Evolutionary conservation across 2,888 invertebrate species (phyloP).

Genomic region (Ommatoiulus sabulosus): DNA sequence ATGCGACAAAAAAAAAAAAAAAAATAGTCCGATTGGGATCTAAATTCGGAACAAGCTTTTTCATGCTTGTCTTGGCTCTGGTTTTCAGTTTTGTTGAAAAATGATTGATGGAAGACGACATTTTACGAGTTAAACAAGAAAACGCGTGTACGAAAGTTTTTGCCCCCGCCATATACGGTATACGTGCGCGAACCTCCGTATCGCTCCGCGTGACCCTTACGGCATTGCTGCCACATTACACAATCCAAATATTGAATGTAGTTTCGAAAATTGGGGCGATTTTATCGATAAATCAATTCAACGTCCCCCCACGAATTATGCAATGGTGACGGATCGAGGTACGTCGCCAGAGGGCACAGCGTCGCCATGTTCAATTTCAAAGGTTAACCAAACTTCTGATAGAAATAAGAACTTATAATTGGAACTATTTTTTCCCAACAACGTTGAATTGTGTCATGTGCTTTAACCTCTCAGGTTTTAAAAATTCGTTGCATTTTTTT

Average conservation of each 20-base stretch:
- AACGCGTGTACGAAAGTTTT: not conserved
- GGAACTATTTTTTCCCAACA: too few species aligned
- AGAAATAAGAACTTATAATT: too few species aligned
- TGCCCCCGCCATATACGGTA: not conserved
- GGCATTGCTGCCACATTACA: not conserved
- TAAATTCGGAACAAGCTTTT: not conserved
- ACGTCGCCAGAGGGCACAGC: not conserved
- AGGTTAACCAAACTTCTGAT: not conserved
- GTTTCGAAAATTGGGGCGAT: slow-evolving; percentile 11
- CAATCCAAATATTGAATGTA: not conserved
- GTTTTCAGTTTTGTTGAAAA: not conserved
- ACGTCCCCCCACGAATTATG: not conserved
- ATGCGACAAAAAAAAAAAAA: not conserved
- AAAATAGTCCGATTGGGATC: slow-evolving; percentile 11
- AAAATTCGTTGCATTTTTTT: too few species aligned
- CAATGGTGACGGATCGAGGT: not conserved
- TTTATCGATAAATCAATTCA: not conserved
- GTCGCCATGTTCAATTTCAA: not conserved
- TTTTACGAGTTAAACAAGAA: slow-evolving; percentile 3
- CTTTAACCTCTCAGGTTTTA: too few species aligned
- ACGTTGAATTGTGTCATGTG: too few species aligned
- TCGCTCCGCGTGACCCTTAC: not conserved
- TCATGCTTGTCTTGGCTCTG: not conserved
- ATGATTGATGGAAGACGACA: slow-evolving; percentile 10
- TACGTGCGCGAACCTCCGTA: not conserved